A percentile compares a stretch with the other conserved stretches of the same genome.
Evolutionary conservation across 2,797 vertebrate species (phyloP).

Genomic region (Mus spretus): DNA sequence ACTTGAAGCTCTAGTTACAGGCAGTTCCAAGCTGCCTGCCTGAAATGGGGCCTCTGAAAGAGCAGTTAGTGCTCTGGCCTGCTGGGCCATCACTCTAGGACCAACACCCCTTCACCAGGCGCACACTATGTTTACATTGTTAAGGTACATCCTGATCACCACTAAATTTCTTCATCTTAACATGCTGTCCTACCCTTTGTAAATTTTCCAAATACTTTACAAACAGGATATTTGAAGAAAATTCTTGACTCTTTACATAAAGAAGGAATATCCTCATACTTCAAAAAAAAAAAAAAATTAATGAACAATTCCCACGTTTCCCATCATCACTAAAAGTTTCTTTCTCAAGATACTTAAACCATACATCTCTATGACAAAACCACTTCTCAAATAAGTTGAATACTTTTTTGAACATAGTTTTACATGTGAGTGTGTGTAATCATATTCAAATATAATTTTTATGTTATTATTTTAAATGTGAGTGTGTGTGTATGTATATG

Average conservation of each 20-base stretch:
- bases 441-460: too few relatives aligned
- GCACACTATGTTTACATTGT: neutral
- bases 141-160: neutral
- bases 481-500: fast-evolving
- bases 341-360: neutral
- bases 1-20: neutral
- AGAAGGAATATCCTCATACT: neutral
- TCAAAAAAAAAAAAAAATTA: neutral
- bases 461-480: too few relatives aligned
- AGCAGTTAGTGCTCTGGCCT: neutral
- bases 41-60: neutral
- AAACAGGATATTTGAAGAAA: slow-evolving; percentile 29
- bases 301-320: neutral
- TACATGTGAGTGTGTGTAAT: fast-evolving
- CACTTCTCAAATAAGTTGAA: neutral
- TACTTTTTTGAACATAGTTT: neutral
- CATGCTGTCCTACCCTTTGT: neutral
- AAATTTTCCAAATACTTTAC: neutral
- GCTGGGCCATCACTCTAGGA: neutral
- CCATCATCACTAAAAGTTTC: neutral
- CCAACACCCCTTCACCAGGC: neutral
- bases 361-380: neutral
- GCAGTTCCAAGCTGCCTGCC: neutral
- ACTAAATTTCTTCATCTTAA: too few relatives aligned
- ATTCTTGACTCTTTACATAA: neutral